These are phyloP conservation scores for Cacoxenus indagator DNA, from an alignment of 2,888 invertebrate genomes.

Conservation along the genomic window DNA sequence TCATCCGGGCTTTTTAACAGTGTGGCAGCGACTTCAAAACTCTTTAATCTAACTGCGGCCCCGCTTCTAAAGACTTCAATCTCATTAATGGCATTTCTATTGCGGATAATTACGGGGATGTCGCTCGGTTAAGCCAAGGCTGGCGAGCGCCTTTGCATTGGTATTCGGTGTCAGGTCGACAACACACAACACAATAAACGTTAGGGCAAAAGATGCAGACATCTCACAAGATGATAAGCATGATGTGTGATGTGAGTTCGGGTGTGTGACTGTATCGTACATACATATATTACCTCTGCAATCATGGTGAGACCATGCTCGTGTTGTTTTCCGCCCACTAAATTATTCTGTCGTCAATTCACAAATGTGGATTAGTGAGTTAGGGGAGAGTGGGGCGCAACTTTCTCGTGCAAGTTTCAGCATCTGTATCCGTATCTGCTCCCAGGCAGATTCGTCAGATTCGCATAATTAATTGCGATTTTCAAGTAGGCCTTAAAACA, in stretches of 20 bases:
- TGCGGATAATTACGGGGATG: slow-evolving; percentile 63
- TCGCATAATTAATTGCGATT: slow-evolving; percentile 67
- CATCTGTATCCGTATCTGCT: slow-evolving; percentile 38
- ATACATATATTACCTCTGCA: slow-evolving; percentile 3
- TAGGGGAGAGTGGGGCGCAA: slow-evolving; percentile 3
- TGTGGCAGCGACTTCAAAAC: background rate
- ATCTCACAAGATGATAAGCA: background rate
- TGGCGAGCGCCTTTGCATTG: slow-evolving; percentile 64
- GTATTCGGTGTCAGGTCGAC: slow-evolving; percentile 43
- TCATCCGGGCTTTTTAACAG: no score
- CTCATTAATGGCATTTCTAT: slow-evolving; percentile 66
- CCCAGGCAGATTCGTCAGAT: slow-evolving; percentile 65
- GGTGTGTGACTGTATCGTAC: background rate
- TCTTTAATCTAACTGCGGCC: background rate
- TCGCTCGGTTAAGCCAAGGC: slow-evolving; percentile 50
- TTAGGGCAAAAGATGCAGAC: background rate
- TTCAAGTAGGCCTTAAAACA: slow-evolving; percentile 28
- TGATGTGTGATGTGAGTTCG: background rate
- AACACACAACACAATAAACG: slow-evolving; percentile 7
- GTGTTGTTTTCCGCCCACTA: slow-evolving; percentile 58
- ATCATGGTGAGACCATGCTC: slow-evolving; percentile 29
- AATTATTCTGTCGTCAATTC: slow-evolving; percentile 60
- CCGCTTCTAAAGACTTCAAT: slow-evolving; percentile 49
- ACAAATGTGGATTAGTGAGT: slow-evolving; percentile 24
- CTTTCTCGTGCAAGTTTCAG: slow-evolving; percentile 10